phyloP scores from a whole-genome alignment of 2,797 vertebrate species.

The Amblyraja radiata region DNA sequence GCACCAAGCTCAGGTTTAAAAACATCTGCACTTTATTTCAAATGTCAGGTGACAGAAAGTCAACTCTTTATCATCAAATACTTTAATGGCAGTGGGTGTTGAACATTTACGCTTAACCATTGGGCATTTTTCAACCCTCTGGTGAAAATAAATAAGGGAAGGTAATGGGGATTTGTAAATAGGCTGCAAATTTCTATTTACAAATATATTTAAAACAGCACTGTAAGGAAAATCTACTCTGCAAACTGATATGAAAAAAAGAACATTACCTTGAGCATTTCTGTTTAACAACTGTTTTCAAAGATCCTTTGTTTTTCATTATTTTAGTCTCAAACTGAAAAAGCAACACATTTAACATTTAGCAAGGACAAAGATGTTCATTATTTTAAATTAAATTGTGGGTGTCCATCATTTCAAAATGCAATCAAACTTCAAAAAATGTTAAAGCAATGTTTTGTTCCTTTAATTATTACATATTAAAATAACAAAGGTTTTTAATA shows the following conservation, averaged over 20 bases:
- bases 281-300: conserved; percentile 68
- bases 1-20: not conserved
- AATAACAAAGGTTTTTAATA: not conserved
- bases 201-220: too few relatives aligned
- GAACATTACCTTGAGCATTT: conserved; percentile 76
- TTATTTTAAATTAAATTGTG: not conserved
- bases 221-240: too few relatives aligned
- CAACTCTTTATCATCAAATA: not conserved
- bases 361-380: not conserved
- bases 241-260: not conserved
- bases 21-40: not conserved
- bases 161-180: too few relatives aligned
- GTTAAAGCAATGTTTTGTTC: not conserved
- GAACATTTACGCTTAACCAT: not conserved
- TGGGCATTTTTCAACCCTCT: not conserved
- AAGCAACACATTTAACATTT: conserved; percentile 30
- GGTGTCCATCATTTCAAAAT: not conserved
- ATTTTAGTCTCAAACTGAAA: conserved; percentile 77
- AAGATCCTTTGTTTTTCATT: conserved; percentile 56
- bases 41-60: not conserved
- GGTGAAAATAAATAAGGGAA: not conserved
- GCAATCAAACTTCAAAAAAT: not conserved
- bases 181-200: too few relatives aligned
- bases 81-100: not conserved
- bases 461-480: not conserved